phyloP scores from a whole-genome alignment of 2,888 invertebrate species.

The Lydus trimaculatus region DNA sequence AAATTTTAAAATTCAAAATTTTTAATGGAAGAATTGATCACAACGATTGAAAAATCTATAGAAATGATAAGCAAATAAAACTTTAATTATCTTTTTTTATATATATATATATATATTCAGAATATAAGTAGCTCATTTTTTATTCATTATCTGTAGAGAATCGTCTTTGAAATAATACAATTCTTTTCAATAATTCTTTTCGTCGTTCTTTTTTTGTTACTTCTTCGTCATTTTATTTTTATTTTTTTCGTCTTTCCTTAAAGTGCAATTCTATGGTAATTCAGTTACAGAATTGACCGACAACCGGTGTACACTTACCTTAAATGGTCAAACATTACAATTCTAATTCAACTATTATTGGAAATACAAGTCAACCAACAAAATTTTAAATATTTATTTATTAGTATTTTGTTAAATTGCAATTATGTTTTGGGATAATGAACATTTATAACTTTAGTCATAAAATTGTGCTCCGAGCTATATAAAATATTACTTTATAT shows the following conservation, averaged over 20 bases:
- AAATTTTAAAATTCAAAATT: background rate
- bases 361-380: background rate
- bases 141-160: slow-evolving; percentile 27
- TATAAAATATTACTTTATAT: background rate
- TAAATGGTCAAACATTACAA: slow-evolving; percentile 2
- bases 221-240: background rate
- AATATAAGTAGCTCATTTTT: slow-evolving; percentile 32
- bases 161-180: slow-evolving; percentile 28
- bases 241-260: background rate
- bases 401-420: background rate
- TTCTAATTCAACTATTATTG: slow-evolving; percentile 7
- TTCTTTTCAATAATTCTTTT: slow-evolving; percentile 29
- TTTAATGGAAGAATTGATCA: background rate
- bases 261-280: slow-evolving; percentile 8
- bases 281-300: slow-evolving; percentile 5
- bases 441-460: background rate
- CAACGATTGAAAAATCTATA: background rate
- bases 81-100: slow-evolving; percentile 16
- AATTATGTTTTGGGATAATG: background rate
- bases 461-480: background rate
- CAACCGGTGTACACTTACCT: background rate
- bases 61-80: slow-evolving; percentile 27
- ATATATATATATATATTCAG: slow-evolving; percentile 8
- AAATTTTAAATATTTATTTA: slow-evolving; percentile 7
- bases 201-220: background rate